Evolutionary conservation across 1,140 invertebrate genomes (phyloP).

Genomic region (Pomacea maculata): DNA sequence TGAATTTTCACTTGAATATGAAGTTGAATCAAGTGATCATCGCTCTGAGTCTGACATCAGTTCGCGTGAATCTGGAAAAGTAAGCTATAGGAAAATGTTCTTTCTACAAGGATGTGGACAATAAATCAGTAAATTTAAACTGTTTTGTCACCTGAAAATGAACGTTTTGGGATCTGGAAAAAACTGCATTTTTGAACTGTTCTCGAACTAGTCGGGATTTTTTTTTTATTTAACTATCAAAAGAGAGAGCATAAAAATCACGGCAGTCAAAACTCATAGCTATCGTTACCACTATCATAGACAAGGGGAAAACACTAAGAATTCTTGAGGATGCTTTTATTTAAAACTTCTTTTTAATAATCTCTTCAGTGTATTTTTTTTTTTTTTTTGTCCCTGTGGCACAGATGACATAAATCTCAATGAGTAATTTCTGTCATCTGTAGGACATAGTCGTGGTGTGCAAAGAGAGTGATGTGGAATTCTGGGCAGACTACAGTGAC

Average conservation of each 20-base stretch:
- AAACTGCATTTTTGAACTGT: no score
- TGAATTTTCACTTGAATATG: constrained; percentile 50
- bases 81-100: constrained; percentile 7
- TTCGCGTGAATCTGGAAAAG: constrained; percentile 34
- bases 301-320: no score
- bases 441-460: constrained; percentile 43
- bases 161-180: not conserved
- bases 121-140: not conserved
- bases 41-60: constrained; percentile 33
- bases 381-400: no score
- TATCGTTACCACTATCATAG: no score
- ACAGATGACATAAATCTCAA: no score
- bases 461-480: constrained; percentile 53
- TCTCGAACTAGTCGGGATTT: no score
- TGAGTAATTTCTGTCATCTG: constrained; percentile 7
- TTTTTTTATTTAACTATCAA: no score
- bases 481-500: constrained; percentile 51
- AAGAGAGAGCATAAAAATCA: no score
- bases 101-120: not conserved
- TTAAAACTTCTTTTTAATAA: no score
- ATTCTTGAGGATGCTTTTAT: no score
- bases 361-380: no score
- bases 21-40: constrained; percentile 34
- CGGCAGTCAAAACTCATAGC: no score
- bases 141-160: not conserved